These are phyloP conservation scores for Colossoma macropomum DNA, from an alignment of 2,113 vertebrate species.

Conservation along the genomic window DNA sequence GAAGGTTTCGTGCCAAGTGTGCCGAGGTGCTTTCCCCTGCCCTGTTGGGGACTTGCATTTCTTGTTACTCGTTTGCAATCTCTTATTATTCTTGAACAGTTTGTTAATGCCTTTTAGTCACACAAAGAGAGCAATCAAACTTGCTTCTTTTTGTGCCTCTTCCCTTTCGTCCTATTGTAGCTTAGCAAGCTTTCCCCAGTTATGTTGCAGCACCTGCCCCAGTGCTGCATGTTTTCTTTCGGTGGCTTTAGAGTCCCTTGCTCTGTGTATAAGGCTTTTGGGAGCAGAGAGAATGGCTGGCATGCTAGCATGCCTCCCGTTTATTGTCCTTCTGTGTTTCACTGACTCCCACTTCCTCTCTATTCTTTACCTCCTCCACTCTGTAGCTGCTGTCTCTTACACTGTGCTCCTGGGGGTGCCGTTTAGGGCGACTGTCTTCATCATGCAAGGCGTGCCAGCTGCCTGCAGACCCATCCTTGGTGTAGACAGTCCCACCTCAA, in stretches of 20 bases:
- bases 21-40: neutral
- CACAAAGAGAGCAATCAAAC: constrained; percentile 54
- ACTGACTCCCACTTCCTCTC: constrained; percentile 48
- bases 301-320: constrained; percentile 44
- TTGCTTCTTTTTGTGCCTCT: constrained; percentile 36
- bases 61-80: constrained; percentile 40
- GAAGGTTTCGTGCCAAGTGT: constrained; percentile 34
- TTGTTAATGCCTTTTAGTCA: constrained; percentile 54
- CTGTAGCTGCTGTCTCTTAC: constrained; percentile 70
- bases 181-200: constrained; percentile 44
- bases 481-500: constrained; percentile 92
- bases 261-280: constrained; percentile 60
- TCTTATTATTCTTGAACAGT: constrained; percentile 49
- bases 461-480: constrained; percentile 83
- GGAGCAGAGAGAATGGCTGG: constrained; percentile 65
- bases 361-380: constrained; percentile 36
- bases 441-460: constrained; percentile 82
- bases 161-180: constrained; percentile 58
- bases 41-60: constrained; percentile 20
- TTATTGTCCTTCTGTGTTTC: constrained; percentile 42
- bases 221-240: constrained; percentile 32
- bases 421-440: constrained; percentile 92
- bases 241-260: constrained; percentile 46
- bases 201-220: constrained; percentile 39
- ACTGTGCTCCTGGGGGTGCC: constrained; percentile 92